These are phyloP conservation scores for Pangasius sanitwongsei DNA, from an alignment of 2,797 vertebrate species.

Conservation along the genomic window DNA sequence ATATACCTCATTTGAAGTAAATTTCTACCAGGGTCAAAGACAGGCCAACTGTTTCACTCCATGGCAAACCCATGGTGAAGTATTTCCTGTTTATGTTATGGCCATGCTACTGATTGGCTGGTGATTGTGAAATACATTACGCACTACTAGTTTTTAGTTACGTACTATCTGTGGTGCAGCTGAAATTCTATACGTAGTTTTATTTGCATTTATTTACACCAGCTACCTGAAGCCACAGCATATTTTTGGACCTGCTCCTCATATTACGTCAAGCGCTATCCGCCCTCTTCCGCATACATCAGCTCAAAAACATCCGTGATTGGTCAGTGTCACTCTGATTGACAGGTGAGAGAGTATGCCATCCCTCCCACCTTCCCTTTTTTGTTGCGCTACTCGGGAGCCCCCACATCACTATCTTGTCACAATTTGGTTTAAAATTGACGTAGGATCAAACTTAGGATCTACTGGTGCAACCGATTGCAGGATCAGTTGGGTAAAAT, in stretches of 20 bases:
- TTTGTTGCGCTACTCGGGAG: not conserved
- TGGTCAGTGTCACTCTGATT: not conserved
- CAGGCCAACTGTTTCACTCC: not conserved
- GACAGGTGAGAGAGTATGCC: not conserved
- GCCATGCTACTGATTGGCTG: not conserved
- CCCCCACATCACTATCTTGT: not conserved
- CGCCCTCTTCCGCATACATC: not conserved
- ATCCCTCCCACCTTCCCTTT: not conserved
- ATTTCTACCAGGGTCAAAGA: not conserved
- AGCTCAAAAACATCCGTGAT: not conserved
- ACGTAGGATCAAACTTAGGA: not conserved
- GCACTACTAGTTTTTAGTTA: not conserved
- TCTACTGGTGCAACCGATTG: not conserved
- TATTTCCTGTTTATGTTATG: not conserved
- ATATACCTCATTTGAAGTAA: not conserved
- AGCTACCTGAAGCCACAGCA: not conserved
- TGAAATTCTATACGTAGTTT: not conserved
- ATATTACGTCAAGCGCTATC: not conserved
- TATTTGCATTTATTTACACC: not conserved
- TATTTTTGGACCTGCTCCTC: not conserved
- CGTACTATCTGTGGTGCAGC: not conserved
- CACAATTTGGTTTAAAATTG: not conserved
- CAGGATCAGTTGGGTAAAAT: not conserved
- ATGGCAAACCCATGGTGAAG: not conserved
- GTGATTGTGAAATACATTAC: not conserved